These are phyloP conservation scores for Luehdorfia chinensis DNA, from an alignment of 1,140 invertebrate genomes.

Conservation along the genomic window DNA sequence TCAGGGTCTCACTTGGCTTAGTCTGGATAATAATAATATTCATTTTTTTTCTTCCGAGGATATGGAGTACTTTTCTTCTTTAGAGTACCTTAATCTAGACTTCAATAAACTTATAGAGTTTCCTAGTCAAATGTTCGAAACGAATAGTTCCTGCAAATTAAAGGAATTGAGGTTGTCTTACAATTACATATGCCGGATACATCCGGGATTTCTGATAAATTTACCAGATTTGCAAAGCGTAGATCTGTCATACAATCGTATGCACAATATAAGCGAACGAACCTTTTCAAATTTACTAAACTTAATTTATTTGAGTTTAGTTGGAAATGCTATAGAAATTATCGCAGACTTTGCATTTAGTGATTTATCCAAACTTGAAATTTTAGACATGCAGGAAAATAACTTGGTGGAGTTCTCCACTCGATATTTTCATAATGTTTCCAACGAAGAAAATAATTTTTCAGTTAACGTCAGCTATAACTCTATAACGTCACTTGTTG, in stretches of 20 bases:
- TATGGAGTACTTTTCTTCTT: conserved; percentile 78
- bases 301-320: conserved; percentile 81
- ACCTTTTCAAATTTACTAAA: conserved; percentile 80
- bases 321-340: conserved; percentile 78
- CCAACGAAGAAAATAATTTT: conserved; percentile 76
- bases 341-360: conserved; percentile 79
- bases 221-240: conserved; percentile 81
- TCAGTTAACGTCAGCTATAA: conserved; percentile 83
- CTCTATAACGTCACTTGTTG: conserved; percentile 78
- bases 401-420: conserved; percentile 80
- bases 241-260: conserved; percentile 83
- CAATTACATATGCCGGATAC: conserved; percentile 80
- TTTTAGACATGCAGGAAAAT: conserved; percentile 86
- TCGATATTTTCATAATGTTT: conserved; percentile 81
- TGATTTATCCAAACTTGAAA: conserved; percentile 79
- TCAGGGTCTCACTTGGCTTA: conserved; percentile 85
- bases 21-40: conserved; percentile 91
- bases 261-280: conserved; percentile 63
- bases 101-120: conserved; percentile 84
- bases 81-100: conserved; percentile 90
- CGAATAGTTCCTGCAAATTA: conserved; percentile 82
- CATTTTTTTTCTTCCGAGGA: conserved; percentile 81
- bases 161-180: conserved; percentile 86
- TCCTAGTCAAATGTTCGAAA: conserved; percentile 81
- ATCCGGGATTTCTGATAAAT: conserved; percentile 79